These are phyloP conservation scores for Megaceryle alcyon DNA, from an alignment of 2,797 vertebrate genomes.

Conservation along the genomic window DNA sequence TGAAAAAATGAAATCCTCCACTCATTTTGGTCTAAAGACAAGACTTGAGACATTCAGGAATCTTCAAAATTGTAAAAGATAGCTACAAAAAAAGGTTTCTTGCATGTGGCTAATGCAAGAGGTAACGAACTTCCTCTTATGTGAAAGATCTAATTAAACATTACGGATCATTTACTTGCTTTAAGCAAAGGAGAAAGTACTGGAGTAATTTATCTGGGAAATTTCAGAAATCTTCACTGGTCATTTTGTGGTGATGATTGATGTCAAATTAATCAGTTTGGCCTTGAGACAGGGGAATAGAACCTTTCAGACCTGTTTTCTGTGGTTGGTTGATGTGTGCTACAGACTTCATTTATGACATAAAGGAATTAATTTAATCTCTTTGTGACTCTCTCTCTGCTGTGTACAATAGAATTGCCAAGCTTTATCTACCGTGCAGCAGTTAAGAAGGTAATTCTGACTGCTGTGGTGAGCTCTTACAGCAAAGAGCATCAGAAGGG, in stretches of 20 bases:
- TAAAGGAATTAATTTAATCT: slow-evolving; percentile 53
- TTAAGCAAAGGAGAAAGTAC: not conserved
- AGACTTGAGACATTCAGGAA: not conserved
- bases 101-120: not conserved
- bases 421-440: slow-evolving; percentile 28
- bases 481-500: slow-evolving; percentile 22
- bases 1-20: not conserved
- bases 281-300: not conserved
- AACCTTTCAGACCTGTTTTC: slow-evolving; percentile 10
- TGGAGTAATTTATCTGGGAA: not conserved
- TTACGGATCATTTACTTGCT: not conserved
- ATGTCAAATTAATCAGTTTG: not conserved
- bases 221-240: not conserved
- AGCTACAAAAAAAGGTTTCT: not conserved
- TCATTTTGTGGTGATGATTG: not conserved
- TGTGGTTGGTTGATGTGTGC: not conserved
- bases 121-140: not conserved
- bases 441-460: slow-evolving; percentile 37
- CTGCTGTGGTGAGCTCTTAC: slow-evolving; percentile 9
- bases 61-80: not conserved
- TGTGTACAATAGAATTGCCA: slow-evolving; percentile 25
- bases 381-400: slow-evolving; percentile 22
- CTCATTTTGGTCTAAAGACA: not conserved
- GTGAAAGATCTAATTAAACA: not conserved
- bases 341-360: not conserved